Evolutionary conservation across 2,113 vertebrate species (phyloP).

Genomic region (Ptilonorhynchus violaceus): DNA sequence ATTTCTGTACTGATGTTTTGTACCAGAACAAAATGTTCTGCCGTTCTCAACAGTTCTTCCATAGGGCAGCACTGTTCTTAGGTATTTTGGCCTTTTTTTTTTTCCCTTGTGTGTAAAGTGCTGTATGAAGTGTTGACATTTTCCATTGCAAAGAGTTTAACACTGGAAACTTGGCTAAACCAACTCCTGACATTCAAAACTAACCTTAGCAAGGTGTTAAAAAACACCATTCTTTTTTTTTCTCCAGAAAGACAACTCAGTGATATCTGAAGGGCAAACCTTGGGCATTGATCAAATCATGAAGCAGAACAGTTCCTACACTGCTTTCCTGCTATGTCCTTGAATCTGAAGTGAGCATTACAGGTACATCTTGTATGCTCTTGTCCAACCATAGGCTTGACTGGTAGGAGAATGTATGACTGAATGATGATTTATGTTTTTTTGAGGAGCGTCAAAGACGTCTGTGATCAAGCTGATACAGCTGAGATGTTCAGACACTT

Average conservation of each 20-base stretch:
- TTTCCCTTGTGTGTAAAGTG: background rate
- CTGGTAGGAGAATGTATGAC: background rate
- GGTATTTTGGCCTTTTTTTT: background rate
- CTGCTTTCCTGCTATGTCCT: background rate
- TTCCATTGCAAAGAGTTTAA: background rate
- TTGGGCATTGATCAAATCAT: background rate
- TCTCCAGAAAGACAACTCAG: rapidly evolving
- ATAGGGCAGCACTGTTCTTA: background rate
- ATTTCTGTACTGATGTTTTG: background rate
- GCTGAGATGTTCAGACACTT: background rate
- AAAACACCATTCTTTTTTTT: background rate
- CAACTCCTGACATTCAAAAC: background rate
- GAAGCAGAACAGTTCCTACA: background rate
- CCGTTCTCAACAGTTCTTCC: background rate
- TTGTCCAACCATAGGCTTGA: background rate
- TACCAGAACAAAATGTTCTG: background rate
- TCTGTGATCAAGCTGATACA: background rate
- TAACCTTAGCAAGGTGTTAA: background rate
- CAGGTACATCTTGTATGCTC: background rate
- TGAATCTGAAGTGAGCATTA: background rate
- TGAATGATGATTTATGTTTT: background rate
- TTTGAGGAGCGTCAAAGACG: background rate
- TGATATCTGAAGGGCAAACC: background rate
- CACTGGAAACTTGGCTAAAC: background rate
- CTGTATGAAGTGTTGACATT: background rate